Percentiles rank a stretch among this genome's conserved stretches.
Conservation (phyloP, 2,113 vertebrate species). For the Tonatia bakeri region DNA sequence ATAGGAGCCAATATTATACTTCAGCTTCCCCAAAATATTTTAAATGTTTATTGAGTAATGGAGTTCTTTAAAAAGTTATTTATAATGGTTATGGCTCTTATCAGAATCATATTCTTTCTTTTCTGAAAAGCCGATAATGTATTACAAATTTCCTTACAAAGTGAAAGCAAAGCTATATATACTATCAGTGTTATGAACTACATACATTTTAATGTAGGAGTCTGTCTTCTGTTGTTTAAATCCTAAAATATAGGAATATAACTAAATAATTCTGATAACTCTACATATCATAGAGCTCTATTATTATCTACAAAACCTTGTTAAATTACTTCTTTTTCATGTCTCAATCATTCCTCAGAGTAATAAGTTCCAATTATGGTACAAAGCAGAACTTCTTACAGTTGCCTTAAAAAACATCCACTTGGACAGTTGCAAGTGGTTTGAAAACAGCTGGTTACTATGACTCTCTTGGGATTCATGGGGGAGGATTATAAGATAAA, state of each 20-base stretch:
- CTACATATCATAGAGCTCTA: neutral
- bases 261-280: neutral
- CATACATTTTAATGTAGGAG: neutral
- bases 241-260: neutral
- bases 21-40: neutral
- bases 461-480: neutral
- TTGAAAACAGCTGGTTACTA: neutral
- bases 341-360: neutral
- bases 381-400: neutral
- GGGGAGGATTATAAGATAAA: neutral
- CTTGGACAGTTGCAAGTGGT: neutral
- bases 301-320: neutral
- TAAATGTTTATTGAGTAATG: neutral
- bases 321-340: constrained; percentile 2
- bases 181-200: neutral
- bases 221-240: neutral
- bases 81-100: neutral
- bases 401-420: neutral
- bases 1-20: neutral
- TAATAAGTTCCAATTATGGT: neutral
- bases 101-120: neutral
- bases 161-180: neutral
- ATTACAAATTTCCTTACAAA: neutral
- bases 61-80: neutral
- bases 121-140: neutral